Conservation (phyloP, 2,113 vertebrate genomes). For the Peucedramus taeniatus region DNA sequence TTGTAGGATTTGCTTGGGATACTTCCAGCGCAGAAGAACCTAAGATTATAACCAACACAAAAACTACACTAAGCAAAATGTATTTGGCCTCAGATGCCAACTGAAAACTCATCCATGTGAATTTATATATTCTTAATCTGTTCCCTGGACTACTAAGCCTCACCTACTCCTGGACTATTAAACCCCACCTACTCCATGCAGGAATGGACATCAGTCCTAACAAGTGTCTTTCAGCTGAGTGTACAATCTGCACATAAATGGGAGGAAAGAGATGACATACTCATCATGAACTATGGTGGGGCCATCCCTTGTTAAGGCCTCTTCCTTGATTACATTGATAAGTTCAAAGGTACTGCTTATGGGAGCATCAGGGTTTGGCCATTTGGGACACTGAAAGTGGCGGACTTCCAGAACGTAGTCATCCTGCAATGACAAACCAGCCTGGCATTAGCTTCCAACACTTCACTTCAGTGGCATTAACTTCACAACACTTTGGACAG, state of each 20-base stretch:
- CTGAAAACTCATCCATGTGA: background rate
- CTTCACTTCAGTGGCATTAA: too few relatives aligned
- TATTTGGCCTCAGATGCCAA: background rate
- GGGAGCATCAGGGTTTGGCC: constrained; percentile 94
- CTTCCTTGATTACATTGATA: constrained; percentile 98
- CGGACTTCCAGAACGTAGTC: constrained; percentile 98
- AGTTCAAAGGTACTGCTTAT: constrained; percentile 98
- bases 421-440: constrained; percentile 77
- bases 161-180: background rate
- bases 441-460: background rate
- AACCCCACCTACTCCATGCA: background rate
- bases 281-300: constrained; percentile 98
- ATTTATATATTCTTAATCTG: background rate
- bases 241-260: background rate
- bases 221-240: background rate
- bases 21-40: background rate
- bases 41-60: background rate
- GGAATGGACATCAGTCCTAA: background rate
- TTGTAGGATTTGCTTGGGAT: background rate
- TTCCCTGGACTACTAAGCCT: background rate
- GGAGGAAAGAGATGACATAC: constrained; percentile 74
- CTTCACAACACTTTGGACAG: too few relatives aligned
- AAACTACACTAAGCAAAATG: background rate
- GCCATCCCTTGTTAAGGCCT: constrained; percentile 95
- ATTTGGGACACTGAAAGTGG: constrained; percentile 98